Base-by-base conservation (phyloP, 2,888 invertebrate species). In the Lysandra bellargus region DNA sequence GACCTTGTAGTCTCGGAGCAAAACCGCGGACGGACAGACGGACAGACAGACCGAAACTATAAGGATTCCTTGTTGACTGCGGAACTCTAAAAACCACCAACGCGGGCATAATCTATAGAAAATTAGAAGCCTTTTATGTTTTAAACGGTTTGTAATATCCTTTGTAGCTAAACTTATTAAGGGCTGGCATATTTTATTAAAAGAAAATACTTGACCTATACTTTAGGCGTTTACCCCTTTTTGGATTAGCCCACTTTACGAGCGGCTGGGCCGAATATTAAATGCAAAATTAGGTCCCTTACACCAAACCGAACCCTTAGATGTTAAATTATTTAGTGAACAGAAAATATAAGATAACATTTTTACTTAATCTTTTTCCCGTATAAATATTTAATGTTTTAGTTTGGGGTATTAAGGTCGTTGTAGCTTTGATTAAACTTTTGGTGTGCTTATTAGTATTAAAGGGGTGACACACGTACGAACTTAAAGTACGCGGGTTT, bases 261-360 rank as follows among this genome's bases (percentile, higher is more conserved):
- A 23, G 74, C 44, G 74, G 4, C n/a, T 74, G 74, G 23, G n/a
- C 44, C 40, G 74, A 74, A 74, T 74, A 74, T 74, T 69, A 69
- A 69, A 69, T 69, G 14, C 2, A 4, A 69, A 69, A 69, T 69
- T 69, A 69, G 69, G 69, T 69, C 17, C 69, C 14, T 37, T 69
- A 69, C 69, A 69, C 69, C 69, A 69, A 7, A 69, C 64, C 64
- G 69, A 17, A 69, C 33, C 69, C 33, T 69, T 69, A 14, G 37
- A 69, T 69, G 17, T 37, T 69, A 69, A 69, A 69, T 69, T 69
- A 69, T 69, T 64, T 64, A 23, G 64, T 64, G 23, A 23, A 12
- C 30, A 64, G 30, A 64, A 64, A 23, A 64, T 30, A 30, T 64
- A 4, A 64, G 9, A 30, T 30, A 12, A 64, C 30, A 64, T 64